Conservation (phyloP, 2,113 vertebrate species). For the Phyllopteryx taeniolatus region DNA sequence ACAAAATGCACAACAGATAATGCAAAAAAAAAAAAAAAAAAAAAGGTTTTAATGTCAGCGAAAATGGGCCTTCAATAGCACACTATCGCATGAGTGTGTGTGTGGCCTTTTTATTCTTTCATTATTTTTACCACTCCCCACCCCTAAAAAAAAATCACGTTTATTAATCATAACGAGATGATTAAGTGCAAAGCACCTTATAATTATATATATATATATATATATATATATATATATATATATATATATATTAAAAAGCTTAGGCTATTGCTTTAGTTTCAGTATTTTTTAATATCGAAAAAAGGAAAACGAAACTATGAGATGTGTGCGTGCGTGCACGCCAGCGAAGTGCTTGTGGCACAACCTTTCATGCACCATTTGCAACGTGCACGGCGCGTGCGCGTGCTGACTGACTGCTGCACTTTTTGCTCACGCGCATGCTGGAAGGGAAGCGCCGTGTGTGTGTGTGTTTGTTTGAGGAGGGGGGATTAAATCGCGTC, state of each 20-base stretch:
- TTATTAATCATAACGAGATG: too few species aligned
- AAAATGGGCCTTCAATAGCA: neutral
- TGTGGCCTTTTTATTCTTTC: neutral
- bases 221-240: too few species aligned
- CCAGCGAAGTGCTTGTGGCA: constrained; percentile 34
- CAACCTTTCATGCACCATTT: constrained; percentile 62
- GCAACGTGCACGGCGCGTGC: constrained; percentile 13
- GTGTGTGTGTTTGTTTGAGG: neutral
- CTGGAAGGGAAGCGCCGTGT: neutral
- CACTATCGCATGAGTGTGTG: too few species aligned
- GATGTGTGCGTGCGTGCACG: neutral
- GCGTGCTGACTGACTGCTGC: constrained; percentile 7
- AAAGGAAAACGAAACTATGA: neutral
- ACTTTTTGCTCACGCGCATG: constrained; percentile 7
- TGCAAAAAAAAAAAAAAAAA: too few species aligned
- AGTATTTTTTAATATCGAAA: neutral
- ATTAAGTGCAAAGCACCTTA: too few species aligned
- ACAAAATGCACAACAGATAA: neutral
- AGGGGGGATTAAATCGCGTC: neutral
- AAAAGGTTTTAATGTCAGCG: too few species aligned
- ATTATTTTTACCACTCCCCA: neutral
- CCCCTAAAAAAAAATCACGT: too few species aligned
- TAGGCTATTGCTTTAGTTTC: neutral
- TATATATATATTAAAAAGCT: neutral
- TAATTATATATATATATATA: too few species aligned